Conservation (phyloP, 2,797 vertebrate genomes). For the Oreochromis mossambicus region DNA sequence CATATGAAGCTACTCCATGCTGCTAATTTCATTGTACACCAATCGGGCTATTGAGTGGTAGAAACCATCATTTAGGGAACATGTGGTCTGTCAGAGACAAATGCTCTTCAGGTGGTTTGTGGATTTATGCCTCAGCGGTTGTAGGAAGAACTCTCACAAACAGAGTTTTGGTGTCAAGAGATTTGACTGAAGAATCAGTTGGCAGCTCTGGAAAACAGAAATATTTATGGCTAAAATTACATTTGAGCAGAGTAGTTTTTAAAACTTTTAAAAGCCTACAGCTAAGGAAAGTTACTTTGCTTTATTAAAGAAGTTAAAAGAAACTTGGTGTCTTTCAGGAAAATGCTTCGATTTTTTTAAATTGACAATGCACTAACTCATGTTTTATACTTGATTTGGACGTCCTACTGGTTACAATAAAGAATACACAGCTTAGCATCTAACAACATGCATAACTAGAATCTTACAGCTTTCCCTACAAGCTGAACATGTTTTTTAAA, state of each 20-base stretch:
- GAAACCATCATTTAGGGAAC: background rate
- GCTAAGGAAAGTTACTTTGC: background rate
- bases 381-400: background rate
- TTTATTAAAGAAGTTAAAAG: background rate
- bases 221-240: background rate
- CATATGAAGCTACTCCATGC: background rate
- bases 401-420: background rate
- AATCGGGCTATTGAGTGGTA: background rate
- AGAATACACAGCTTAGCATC: background rate
- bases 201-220: constrained; percentile 80
- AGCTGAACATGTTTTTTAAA: accelerated
- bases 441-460: background rate
- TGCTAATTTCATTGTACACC: background rate
- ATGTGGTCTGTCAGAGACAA: background rate
- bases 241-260: background rate
- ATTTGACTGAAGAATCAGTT: constrained; percentile 80
- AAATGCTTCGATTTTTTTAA: background rate
- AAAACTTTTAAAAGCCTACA: background rate
- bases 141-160: constrained; percentile 86
- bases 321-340: background rate
- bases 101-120: background rate
- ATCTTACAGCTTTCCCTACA: background rate
- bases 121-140: constrained; percentile 80
- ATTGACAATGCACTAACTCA: background rate
- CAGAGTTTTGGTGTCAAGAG: constrained; percentile 85